These are phyloP conservation scores for Engystomops pustulosus DNA, from an alignment of 2,113 vertebrate species.

Conservation along the genomic window DNA sequence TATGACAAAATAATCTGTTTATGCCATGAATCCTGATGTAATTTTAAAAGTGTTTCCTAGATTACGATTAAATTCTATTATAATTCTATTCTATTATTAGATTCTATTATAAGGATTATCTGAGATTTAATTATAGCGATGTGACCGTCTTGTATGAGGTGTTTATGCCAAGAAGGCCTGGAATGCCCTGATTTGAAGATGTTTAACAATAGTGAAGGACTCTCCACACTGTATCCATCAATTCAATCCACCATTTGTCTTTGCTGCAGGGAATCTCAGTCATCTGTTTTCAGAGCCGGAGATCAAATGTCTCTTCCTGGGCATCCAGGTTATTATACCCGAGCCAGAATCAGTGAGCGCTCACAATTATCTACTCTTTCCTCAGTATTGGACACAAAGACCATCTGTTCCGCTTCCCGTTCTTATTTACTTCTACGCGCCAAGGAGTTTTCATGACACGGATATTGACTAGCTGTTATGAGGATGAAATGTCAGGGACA, in stretches of 20 bases:
- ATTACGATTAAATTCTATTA: too few relatives aligned
- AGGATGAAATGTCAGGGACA: not conserved
- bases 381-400: slow-evolving; percentile 20
- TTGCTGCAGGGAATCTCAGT: not conserved
- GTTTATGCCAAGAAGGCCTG: not conserved
- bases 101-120: too few relatives aligned
- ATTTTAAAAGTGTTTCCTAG: too few relatives aligned
- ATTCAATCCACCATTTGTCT: slow-evolving; percentile 26
- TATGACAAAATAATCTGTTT: too few relatives aligned
- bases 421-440: not conserved
- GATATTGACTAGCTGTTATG: slow-evolving; percentile 36
- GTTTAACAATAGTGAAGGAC: not conserved
- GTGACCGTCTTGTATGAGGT: not conserved
- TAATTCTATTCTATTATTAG: too few relatives aligned
- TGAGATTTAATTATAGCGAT: not conserved
- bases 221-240: slow-evolving; percentile 1
- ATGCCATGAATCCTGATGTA: not conserved
- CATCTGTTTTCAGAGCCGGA: slow-evolving; percentile 7
- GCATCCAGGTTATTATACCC: slow-evolving; percentile 38
- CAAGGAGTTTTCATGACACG: slow-evolving; percentile 29
- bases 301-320: slow-evolving; percentile 48
- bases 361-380: slow-evolving; percentile 35
- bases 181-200: not conserved
- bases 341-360: slow-evolving; percentile 34
- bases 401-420: slow-evolving; percentile 31